Percentiles rank a stretch among this genome's conserved stretches.
Conservation (phyloP, 1,140 invertebrate species). For the Diploscapter pachys region DNA sequence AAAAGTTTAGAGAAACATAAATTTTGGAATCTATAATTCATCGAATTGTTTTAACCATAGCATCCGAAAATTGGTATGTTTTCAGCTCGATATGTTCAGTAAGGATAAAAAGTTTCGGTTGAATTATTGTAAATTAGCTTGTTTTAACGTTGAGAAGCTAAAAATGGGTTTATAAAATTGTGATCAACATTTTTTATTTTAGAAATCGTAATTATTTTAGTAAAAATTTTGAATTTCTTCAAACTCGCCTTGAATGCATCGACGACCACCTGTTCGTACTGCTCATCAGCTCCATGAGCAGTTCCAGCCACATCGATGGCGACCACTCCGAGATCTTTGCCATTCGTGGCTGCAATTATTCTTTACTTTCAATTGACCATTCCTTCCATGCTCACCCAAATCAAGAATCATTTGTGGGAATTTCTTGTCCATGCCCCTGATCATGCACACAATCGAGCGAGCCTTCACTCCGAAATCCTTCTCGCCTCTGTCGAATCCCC, state of each 20-base stretch:
- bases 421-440: conserved; percentile 59
- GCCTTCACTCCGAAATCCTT: conserved; percentile 63
- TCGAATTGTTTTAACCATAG: too few relatives aligned
- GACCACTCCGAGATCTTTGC: conserved; percentile 63
- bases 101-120: too few relatives aligned
- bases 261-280: conserved; percentile 52
- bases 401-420: conserved; percentile 62
- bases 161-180: too few relatives aligned
- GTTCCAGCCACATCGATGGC: conserved; percentile 67
- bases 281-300: conserved; percentile 59
- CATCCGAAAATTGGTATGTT: too few relatives aligned
- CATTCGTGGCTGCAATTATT: conserved; percentile 33
- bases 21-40: too few relatives aligned
- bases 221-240: conserved; percentile 31
- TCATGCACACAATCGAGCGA: conserved; percentile 61
- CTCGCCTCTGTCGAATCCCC: conserved; percentile 62
- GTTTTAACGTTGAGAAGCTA: too few relatives aligned
- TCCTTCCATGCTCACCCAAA: conserved; percentile 59
- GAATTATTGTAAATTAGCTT: too few relatives aligned
- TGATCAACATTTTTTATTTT: neutral
- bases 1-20: too few relatives aligned
- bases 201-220: neutral
- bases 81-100: too few relatives aligned
- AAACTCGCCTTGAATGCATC: conserved; percentile 43
- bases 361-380: conserved; percentile 28